Base-by-base conservation (phyloP, 2,888 invertebrate genomes). In the Mesochorus sp. region DNA sequence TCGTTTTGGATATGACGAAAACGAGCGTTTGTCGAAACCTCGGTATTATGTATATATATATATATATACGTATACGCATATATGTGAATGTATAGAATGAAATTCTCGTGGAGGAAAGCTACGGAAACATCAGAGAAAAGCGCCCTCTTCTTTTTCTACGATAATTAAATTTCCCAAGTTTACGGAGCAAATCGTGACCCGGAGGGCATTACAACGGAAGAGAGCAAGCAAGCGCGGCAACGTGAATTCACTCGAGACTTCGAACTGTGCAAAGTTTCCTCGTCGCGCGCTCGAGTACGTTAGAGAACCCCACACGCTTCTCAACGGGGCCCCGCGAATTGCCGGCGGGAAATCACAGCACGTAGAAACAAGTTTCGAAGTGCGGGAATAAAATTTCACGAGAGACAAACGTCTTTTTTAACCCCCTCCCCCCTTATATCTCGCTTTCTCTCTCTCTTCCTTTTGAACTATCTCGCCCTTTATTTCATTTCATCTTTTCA, bases 161-260 rank as follows among this genome's bases (percentile, higher is more conserved):
- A 73, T 83, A 83, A 83, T 80, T 80, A 80, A 80, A 83, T 83
- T 83, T 78, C 78, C 49, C 44, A 83, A 82, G 81, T 82, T 82
- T 83, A 75, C 81, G 67, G 62, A 80, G 82, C 76, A 81, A 83
- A 82, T 82, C 82, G 80, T 81, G 76, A 82, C 81, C 80, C 79
- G 49, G 81, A 70, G 80, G 80, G 78, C 71, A 81, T 80, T 79
- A 79, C 72, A 81, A 73, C 67, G 34, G 57, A 47, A 44, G 34
- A 10, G 62, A 53, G 49, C 10, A 57, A 47, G 37, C 39, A 62
- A 51, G 17, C 37, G 39, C 53, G 72, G 34, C 75, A 47, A 66
- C 47, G 77, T 67, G 74, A 82, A 82, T 80, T 81, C 81, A 73
- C 74, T 76, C 68, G 76, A 79, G 79, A 76, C 77, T 75, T 76